Conservation (phyloP, 2,797 vertebrate species). For the Lagocephalus sceleratus region DNA sequence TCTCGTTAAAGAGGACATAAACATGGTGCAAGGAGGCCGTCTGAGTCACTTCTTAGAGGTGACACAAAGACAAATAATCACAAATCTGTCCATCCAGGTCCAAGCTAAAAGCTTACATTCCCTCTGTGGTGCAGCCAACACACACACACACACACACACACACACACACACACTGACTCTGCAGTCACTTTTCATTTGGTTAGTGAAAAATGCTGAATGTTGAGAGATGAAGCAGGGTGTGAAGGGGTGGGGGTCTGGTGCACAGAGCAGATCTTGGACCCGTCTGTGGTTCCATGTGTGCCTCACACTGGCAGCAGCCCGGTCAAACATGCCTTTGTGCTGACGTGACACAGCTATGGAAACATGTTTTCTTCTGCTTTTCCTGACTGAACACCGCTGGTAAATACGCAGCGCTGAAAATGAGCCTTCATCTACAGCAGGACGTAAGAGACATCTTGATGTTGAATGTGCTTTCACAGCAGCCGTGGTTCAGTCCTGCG, state of each 20-base stretch:
- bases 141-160: background rate
- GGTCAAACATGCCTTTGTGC: slow-evolving; percentile 73
- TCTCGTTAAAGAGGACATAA: slow-evolving; percentile 21
- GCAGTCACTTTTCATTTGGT: slow-evolving; percentile 7
- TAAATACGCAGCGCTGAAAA: slow-evolving; percentile 45
- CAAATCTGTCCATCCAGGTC: slow-evolving; percentile 40
- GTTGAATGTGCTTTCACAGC: no score
- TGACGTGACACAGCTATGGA: slow-evolving; percentile 69
- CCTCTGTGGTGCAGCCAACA: slow-evolving; percentile 26
- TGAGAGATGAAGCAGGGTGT: background rate
- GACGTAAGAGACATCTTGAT: no score
- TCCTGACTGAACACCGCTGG: slow-evolving; percentile 47
- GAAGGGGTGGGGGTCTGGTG: background rate
- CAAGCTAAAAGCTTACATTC: slow-evolving; percentile 29
- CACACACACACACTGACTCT: slow-evolving; percentile 18
- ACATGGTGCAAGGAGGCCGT: slow-evolving; percentile 43
- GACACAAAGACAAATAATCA: slow-evolving; percentile 19
- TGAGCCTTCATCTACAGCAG: slow-evolving; percentile 19
- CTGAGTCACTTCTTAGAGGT: slow-evolving; percentile 23
- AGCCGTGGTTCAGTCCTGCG: no score
- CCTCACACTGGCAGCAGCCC: slow-evolving; percentile 60
- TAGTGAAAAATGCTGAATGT: slow-evolving; percentile 25
- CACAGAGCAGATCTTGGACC: slow-evolving; percentile 52
- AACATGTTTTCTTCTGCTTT: slow-evolving; percentile 59
- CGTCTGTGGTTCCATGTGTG: slow-evolving; percentile 46